Conservation (phyloP, 2,888 invertebrate genomes). For the Diadromus collaris region DNA sequence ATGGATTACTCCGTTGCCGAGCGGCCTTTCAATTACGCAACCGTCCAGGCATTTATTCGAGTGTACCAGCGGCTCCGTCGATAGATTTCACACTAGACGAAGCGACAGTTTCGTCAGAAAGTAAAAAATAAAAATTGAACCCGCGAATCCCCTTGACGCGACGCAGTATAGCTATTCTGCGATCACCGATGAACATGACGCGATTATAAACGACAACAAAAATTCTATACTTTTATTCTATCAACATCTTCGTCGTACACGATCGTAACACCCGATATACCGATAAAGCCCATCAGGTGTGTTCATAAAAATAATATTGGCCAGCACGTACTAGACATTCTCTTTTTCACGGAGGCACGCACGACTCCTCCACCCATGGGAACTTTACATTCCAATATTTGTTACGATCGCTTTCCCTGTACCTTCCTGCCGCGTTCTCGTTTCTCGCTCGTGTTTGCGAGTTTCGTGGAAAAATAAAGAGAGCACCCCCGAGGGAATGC, state of each 20-base stretch:
- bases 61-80: not conserved
- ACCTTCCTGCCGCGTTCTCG: not conserved
- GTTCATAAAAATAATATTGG: slow-evolving; percentile 43
- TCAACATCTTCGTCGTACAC: slow-evolving; percentile 1
- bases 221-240: not conserved
- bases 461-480: slow-evolving; percentile 38
- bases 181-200: not conserved
- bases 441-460: slow-evolving; percentile 11
- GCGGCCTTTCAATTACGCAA: slow-evolving; percentile 35
- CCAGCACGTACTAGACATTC: slow-evolving; percentile 29
- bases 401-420: slow-evolving; percentile 35
- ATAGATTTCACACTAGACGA: not conserved
- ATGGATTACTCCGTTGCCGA: slow-evolving; percentile 38
- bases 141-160: not conserved
- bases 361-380: not conserved
- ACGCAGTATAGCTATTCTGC: too few relatives aligned
- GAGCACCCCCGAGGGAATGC: slow-evolving; percentile 32
- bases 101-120: not conserved
- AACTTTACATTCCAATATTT: slow-evolving; percentile 50
- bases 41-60: slow-evolving; percentile 40
- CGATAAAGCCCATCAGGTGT: slow-evolving; percentile 16
- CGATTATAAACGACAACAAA: not conserved
- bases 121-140: not conserved
- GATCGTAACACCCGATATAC: not conserved
- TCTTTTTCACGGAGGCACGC: slow-evolving; percentile 23